Evolutionary conservation across 2,113 vertebrate species (phyloP).

Genomic region (Panthera tigris): DNA sequence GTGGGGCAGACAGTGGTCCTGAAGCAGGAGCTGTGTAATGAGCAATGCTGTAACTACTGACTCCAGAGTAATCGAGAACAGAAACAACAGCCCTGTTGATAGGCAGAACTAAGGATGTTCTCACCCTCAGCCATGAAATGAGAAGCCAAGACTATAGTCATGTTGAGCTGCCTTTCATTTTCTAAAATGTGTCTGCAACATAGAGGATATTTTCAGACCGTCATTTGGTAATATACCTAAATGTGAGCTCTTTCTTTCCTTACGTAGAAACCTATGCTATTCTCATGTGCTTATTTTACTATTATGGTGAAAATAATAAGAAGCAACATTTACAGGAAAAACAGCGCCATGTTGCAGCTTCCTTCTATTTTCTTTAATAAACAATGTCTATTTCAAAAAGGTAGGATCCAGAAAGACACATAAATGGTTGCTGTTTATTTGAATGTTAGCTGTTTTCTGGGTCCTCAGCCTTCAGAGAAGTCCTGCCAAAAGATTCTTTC

Average conservation of each 20-base stretch:
- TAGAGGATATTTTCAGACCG: background rate
- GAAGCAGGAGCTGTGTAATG: background rate
- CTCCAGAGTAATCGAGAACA: background rate
- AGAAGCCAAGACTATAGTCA: background rate
- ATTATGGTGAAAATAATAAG: background rate
- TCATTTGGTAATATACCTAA: background rate
- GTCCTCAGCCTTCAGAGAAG: constrained; percentile 33
- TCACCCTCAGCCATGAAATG: background rate
- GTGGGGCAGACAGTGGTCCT: background rate
- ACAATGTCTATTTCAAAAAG: constrained; percentile 16
- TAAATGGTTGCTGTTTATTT: constrained; percentile 38
- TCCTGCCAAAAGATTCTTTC: constrained; percentile 17
- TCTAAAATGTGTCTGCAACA: background rate
- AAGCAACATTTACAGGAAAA: background rate
- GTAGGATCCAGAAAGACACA: constrained; percentile 11
- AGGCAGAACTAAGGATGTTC: background rate
- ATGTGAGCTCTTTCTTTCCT: background rate
- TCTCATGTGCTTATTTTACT: background rate
- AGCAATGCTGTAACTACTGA: background rate
- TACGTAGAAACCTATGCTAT: background rate
- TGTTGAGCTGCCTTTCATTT: background rate
- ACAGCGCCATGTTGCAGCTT: background rate
- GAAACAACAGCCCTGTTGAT: background rate
- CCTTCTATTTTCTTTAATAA: constrained; percentile 26
- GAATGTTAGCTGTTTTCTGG: constrained; percentile 20